Conservation (phyloP, 2,888 invertebrate species). For the Platycheirus albimanus region DNA sequence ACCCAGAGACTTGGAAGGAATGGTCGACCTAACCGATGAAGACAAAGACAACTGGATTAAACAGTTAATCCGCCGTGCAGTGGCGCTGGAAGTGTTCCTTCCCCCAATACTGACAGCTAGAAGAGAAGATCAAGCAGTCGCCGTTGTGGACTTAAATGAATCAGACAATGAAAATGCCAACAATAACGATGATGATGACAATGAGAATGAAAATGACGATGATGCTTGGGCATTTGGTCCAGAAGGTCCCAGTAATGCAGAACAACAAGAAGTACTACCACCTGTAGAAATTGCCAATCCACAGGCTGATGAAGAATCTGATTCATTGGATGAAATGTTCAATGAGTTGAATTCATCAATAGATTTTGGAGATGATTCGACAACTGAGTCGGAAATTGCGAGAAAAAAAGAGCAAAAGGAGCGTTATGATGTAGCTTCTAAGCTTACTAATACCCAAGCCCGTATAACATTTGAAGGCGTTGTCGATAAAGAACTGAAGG, state of each 20-base stretch:
- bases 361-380: slow-evolving; percentile 1
- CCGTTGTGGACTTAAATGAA: slow-evolving; percentile 17
- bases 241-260: neutral
- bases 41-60: slow-evolving; percentile 42
- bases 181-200: neutral
- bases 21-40: slow-evolving; percentile 39
- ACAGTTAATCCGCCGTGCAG: slow-evolving; percentile 23
- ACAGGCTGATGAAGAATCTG: neutral
- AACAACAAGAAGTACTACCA: neutral
- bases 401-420: slow-evolving; percentile 2
- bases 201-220: slow-evolving; percentile 6
- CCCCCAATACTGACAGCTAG: slow-evolving; percentile 12
- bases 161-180: slow-evolving; percentile 39
- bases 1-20: neutral
- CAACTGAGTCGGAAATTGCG: slow-evolving; percentile 15
- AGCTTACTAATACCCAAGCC: slow-evolving; percentile 5
- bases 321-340: slow-evolving; percentile 17
- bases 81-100: slow-evolving; percentile 32
- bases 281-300: neutral
- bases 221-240: slow-evolving; percentile 15
- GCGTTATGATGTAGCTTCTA: slow-evolving; percentile 1
- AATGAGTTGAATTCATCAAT: neutral
- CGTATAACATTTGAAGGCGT: slow-evolving; percentile 46
- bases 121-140: neutral
- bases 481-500: slow-evolving; percentile 10